These are phyloP conservation scores for Cistogaster globosa DNA, from an alignment of 2,888 invertebrate genomes.

Conservation along the genomic window DNA sequence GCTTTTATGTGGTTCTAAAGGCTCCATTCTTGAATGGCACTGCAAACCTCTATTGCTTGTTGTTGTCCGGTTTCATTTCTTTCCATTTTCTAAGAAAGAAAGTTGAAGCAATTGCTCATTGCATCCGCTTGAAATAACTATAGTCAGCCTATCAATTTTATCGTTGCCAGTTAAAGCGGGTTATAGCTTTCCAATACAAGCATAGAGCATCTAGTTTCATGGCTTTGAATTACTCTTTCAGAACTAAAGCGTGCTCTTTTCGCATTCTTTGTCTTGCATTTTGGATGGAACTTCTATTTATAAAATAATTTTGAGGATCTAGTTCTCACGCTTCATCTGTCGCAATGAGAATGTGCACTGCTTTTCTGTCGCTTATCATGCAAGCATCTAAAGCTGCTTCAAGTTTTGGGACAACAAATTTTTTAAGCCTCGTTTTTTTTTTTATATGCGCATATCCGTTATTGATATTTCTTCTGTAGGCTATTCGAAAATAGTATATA, in stretches of 20 bases:
- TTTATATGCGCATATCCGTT: neutral
- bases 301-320: neutral
- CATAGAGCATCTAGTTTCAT: neutral
- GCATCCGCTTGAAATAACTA: conserved; percentile 8
- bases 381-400: conserved; percentile 7
- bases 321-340: neutral
- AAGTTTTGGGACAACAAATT: conserved; percentile 8
- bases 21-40: conserved; percentile 11
- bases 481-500: conserved; percentile 4
- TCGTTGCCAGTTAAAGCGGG: conserved; percentile 7
- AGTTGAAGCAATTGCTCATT: neutral
- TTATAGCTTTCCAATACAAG: neutral
- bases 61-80: conserved; percentile 9
- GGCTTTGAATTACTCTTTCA: no score
- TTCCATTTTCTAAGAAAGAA: neutral
- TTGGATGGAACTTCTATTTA: no score
- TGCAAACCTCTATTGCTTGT: conserved; percentile 14
- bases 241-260: neutral
- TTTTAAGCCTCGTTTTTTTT: no score
- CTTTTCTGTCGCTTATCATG: neutral
- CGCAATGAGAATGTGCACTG: neutral
- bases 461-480: conserved; percentile 7
- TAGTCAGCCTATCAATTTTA: neutral
- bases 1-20: neutral
- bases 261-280: conserved; percentile 4